Evolutionary conservation across 30 jellyfish, hydroid and myxozoan species (phyloP).

Genomic region (Aurelia sp.): DNA sequence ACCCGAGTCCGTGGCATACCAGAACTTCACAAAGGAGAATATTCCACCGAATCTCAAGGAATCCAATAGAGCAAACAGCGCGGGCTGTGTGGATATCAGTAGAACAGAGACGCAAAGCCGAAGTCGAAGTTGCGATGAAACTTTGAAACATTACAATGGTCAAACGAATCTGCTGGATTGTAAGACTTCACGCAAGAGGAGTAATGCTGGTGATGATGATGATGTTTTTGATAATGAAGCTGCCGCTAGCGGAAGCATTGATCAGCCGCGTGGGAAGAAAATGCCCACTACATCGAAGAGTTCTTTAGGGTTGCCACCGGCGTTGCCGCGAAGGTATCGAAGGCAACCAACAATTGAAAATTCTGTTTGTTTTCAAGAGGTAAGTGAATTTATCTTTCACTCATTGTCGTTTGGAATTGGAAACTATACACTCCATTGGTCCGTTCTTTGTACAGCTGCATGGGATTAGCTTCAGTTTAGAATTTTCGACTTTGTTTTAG

Average conservation of each 20-base stretch:
- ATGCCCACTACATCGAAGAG: neutral
- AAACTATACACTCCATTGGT: neutral
- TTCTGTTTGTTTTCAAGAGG: slow-evolving; percentile 87
- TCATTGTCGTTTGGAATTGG: neutral
- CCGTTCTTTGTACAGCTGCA: neutral
- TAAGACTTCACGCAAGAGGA: neutral
- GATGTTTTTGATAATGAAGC: slow-evolving; percentile 27
- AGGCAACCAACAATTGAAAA: slow-evolving; percentile 83
- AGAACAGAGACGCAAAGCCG: neutral
- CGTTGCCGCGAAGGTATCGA: slow-evolving; percentile 48
- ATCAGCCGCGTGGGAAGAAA: neutral
- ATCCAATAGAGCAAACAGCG: neutral
- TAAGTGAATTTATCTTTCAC: slow-evolving; percentile 7
- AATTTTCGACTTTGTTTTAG: neutral
- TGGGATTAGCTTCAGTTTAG: no score
- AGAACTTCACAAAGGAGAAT: neutral
- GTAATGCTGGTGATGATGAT: neutral
- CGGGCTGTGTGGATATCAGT: neutral
- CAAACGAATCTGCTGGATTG: slow-evolving; percentile 53
- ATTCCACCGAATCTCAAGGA: neutral
- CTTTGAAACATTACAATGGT: slow-evolving; percentile 46
- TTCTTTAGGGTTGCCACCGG: slow-evolving; percentile 12
- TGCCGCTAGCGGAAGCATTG: no score
- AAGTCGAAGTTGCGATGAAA: slow-evolving; percentile 9
- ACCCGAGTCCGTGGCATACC: neutral